Percentiles rank a stretch among this genome's conserved stretches.
These are phyloP conservation scores for Cinclus mexicanus DNA, from an alignment of 2,113 vertebrate species.

Conservation along the genomic window DNA sequence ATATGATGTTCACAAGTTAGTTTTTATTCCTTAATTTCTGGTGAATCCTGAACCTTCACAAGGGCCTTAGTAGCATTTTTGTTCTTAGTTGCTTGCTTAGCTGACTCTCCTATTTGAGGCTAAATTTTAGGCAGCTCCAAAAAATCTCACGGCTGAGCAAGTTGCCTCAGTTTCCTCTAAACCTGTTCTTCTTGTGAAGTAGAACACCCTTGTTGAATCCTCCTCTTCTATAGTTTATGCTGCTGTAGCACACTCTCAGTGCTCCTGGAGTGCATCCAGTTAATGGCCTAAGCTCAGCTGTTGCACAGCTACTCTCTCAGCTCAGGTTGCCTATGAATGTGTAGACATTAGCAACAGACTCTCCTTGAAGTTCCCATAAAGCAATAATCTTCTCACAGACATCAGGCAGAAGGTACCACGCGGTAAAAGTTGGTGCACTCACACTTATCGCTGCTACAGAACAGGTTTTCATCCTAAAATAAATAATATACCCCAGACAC, in stretches of 20 bases:
- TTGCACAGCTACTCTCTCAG: not conserved
- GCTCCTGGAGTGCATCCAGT: not conserved
- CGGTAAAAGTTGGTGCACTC: not conserved
- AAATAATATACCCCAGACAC: not conserved
- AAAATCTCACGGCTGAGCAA: not conserved
- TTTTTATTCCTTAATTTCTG: not conserved
- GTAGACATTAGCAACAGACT: not conserved
- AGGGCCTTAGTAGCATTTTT: not conserved
- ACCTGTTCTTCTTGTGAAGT: fast-evolving
- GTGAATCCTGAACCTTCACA: not conserved
- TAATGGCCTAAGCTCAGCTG: not conserved
- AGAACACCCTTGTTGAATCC: not conserved
- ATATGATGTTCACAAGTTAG: not conserved
- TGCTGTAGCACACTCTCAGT: too few species aligned
- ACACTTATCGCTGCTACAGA: not conserved
- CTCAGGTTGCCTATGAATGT: not conserved
- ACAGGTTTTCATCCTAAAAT: not conserved
- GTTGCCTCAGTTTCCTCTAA: not conserved
- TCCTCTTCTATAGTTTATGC: not conserved
- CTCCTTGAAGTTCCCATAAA: not conserved
- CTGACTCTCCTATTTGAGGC: not conserved
- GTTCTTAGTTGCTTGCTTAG: not conserved
- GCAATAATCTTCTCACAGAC: not conserved
- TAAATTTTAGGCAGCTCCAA: not conserved
- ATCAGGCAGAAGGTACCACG: not conserved